Evolutionary conservation across 1,140 invertebrate species (phyloP).

Genomic region (Harlomillsia oculata): DNA sequence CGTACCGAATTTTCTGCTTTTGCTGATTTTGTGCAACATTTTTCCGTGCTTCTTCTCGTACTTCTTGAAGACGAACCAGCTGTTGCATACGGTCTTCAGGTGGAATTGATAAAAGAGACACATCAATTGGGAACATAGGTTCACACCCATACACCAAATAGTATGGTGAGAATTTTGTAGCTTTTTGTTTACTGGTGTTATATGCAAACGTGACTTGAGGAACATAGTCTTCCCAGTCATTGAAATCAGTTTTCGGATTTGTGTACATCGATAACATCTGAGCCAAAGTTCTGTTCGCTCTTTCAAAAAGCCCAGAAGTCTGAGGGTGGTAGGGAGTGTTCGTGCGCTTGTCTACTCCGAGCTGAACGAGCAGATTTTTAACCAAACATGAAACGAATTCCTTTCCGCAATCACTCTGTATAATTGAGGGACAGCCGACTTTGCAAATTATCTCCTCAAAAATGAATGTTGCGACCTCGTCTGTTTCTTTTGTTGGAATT

Average conservation of each 20-base stretch:
- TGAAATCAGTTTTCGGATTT: not conserved
- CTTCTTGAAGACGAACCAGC: not conserved
- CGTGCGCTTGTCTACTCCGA: not conserved
- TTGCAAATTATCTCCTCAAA: not conserved
- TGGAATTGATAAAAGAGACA: not conserved
- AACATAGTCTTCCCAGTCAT: not conserved
- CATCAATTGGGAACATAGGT: constrained; percentile 1
- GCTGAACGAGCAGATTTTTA: not conserved
- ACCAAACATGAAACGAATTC: not conserved
- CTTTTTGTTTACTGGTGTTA: not conserved
- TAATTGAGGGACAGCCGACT: not conserved
- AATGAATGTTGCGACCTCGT: not conserved
- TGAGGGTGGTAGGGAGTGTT: not conserved
- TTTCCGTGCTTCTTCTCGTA: not conserved
- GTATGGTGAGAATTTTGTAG: not conserved
- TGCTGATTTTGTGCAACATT: not conserved
- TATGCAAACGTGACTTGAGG: not conserved
- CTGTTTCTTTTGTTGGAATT: not conserved
- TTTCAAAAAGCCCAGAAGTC: not conserved
- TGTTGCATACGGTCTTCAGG: not conserved
- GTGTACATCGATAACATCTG: not conserved
- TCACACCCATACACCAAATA: not conserved
- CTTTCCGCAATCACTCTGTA: not conserved
- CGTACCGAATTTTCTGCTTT: not conserved
- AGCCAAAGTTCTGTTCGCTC: not conserved